Conservation (phyloP, 2,888 invertebrate species). For the Petrophora chlorosata region DNA sequence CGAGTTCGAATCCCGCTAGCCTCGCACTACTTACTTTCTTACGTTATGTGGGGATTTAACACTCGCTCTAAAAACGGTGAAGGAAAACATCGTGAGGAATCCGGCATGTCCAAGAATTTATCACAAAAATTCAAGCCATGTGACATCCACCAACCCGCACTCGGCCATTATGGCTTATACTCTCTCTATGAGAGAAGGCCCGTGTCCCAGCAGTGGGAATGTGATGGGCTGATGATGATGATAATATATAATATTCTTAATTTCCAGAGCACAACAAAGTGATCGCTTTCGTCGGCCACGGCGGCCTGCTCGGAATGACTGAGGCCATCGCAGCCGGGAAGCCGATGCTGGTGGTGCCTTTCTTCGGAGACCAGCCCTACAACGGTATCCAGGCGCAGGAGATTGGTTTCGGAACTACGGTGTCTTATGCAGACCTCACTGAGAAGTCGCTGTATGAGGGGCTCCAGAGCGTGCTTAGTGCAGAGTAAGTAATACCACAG, state of each 20-base stretch:
- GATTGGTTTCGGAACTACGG: slow-evolving; percentile 77
- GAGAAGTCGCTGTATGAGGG: slow-evolving; percentile 79
- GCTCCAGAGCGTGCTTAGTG: slow-evolving; percentile 75
- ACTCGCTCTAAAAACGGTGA: too few relatives aligned
- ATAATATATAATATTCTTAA: not conserved
- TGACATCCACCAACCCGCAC: too few relatives aligned
- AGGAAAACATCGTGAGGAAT: too few relatives aligned
- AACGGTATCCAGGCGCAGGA: slow-evolving; percentile 81
- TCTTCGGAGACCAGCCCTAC: slow-evolving; percentile 85
- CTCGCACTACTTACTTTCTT: too few relatives aligned
- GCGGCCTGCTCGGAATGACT: slow-evolving; percentile 84
- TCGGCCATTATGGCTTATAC: too few relatives aligned
- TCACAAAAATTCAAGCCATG: too few relatives aligned
- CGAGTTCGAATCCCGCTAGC: too few relatives aligned
- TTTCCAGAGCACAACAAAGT: slow-evolving; percentile 84
- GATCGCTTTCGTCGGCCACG: slow-evolving; percentile 84
- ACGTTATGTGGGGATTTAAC: too few relatives aligned
- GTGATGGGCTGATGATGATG: too few relatives aligned
- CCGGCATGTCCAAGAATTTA: too few relatives aligned
- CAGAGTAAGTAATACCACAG: slow-evolving; percentile 74
- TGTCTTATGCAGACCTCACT: slow-evolving; percentile 76
- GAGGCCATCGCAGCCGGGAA: slow-evolving; percentile 85
- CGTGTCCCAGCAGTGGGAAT: too few relatives aligned
- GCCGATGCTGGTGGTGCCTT: slow-evolving; percentile 85
- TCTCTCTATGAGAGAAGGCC: too few relatives aligned